Evolutionary conservation across 2,888 invertebrate genomes (phyloP).

Genomic region (Parnassius mnemosyne): DNA sequence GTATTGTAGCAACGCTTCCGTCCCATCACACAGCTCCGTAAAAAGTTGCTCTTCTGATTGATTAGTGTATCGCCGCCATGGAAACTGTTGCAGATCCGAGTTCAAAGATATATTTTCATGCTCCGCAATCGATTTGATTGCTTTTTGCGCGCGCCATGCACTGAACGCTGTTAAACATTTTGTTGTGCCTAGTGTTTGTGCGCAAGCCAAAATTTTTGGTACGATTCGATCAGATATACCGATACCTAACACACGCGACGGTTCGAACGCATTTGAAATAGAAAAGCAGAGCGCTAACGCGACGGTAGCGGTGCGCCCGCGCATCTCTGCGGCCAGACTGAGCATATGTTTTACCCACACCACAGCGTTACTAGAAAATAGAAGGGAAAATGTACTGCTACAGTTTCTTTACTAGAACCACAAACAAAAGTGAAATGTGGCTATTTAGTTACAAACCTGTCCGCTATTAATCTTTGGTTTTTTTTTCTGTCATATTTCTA

Average conservation of each 20-base stretch:
- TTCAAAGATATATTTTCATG: slow-evolving; percentile 38
- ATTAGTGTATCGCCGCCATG: slow-evolving; percentile 64
- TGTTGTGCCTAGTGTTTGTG: slow-evolving; percentile 59
- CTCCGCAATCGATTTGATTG: slow-evolving; percentile 39
- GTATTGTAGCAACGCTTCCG: slow-evolving; percentile 73
- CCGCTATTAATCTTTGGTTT: neutral
- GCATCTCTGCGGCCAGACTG: slow-evolving; percentile 71
- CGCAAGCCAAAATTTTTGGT: slow-evolving; percentile 44
- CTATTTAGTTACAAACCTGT: slow-evolving; percentile 12
- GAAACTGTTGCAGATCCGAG: slow-evolving; percentile 59
- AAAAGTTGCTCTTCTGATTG: slow-evolving; percentile 72
- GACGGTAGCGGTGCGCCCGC: slow-evolving; percentile 64
- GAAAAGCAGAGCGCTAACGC: slow-evolving; percentile 53
- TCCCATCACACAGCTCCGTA: slow-evolving; percentile 67
- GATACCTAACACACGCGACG: slow-evolving; percentile 13
- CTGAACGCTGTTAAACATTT: slow-evolving; percentile 81
- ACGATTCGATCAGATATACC: neutral
- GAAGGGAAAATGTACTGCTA: slow-evolving; percentile 42
- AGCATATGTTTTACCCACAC: slow-evolving; percentile 42
- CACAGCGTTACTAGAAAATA: slow-evolving; percentile 40
- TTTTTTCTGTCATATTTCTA: neutral
- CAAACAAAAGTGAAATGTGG: slow-evolving; percentile 23
- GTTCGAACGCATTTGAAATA: slow-evolving; percentile 40
- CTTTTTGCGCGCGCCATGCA: slow-evolving; percentile 72
- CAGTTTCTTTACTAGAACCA: slow-evolving; percentile 21